phyloP scores from a whole-genome alignment of 2,113 vertebrate genomes.

The Lagopus muta region DNA sequence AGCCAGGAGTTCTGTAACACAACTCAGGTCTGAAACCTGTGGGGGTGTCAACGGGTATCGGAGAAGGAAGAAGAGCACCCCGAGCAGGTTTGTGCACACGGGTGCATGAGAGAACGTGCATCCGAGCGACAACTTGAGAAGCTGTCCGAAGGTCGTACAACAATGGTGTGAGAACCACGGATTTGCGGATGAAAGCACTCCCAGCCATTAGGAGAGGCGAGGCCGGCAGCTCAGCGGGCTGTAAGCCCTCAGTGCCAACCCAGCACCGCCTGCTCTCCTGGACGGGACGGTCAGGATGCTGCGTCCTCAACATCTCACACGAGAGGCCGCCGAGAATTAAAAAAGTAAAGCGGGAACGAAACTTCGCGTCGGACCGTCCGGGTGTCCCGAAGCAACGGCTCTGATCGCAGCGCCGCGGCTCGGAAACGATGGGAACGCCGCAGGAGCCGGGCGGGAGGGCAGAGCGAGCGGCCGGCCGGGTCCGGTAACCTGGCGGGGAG shows the following conservation, averaged over 20 bases:
- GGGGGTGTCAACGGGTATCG: neutral
- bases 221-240: rapidly evolving
- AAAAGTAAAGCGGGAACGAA: neutral
- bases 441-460: neutral
- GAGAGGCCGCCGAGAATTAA: neutral
- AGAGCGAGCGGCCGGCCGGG: too few relatives aligned
- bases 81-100: neutral
- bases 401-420: neutral
- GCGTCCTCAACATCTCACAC: neutral
- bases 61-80: neutral
- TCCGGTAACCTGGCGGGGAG: too few relatives aligned
- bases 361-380: neutral
- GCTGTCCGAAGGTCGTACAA: neutral
- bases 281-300: neutral
- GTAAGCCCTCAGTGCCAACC: neutral
- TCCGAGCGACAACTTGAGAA: neutral
- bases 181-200: neutral
- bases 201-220: neutral
- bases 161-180: neutral
- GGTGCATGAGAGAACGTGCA: neutral
- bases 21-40: neutral
- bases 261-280: rapidly evolving
- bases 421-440: rapidly evolving
- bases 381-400: neutral
- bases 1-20: neutral